These are phyloP conservation scores for Priapulus caudatus DNA, from an alignment of 2,888 invertebrate species.

Conservation along the genomic window DNA sequence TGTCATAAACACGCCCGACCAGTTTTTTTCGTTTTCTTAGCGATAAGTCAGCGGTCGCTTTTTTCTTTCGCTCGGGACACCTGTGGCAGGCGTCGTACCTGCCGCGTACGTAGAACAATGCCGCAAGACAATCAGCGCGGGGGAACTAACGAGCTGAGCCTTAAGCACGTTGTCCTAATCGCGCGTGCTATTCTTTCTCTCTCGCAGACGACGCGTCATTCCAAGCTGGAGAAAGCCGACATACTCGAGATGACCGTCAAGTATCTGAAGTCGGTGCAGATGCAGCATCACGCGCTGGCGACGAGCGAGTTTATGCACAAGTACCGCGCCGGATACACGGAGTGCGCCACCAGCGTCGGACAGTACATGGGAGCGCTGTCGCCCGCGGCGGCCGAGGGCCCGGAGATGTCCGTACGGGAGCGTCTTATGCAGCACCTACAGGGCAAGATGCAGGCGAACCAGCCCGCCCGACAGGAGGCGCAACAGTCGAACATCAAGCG, in stretches of 20 bases:
- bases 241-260: background rate
- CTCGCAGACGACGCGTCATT: background rate
- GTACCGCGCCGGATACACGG: background rate
- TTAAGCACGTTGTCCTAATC: too few species aligned
- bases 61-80: too few species aligned
- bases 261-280: background rate
- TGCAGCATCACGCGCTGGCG: background rate
- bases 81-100: too few species aligned
- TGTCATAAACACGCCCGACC: too few species aligned
- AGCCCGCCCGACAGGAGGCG: background rate
- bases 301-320: background rate
- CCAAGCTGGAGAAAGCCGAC: conserved; percentile 1
- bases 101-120: too few species aligned
- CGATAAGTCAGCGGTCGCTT: too few species aligned
- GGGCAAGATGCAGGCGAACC: background rate
- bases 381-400: too few species aligned
- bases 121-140: too few species aligned
- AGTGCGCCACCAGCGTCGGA: background rate
- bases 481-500: background rate
- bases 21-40: too few species aligned
- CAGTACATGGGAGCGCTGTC: background rate
- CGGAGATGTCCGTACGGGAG: background rate
- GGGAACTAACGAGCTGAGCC: too few species aligned
- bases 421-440: conserved; percentile 1
- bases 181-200: too few species aligned